Evolutionary conservation across 2,113 vertebrate genomes (phyloP), one percentile per base, ranked within the genome.

Genomic region (Platycercus adscitus): DNA sequence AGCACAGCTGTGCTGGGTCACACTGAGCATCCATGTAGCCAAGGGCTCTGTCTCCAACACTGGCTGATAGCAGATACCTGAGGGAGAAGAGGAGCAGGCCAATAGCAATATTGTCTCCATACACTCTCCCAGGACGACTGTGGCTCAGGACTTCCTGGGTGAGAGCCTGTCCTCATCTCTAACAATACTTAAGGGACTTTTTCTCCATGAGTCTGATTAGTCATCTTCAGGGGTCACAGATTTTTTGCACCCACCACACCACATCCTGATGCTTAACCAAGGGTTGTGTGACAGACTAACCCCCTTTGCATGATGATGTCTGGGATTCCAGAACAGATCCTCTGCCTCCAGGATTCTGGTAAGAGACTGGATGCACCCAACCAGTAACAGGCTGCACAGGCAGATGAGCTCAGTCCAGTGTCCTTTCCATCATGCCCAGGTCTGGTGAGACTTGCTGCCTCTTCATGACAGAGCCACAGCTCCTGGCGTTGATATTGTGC

Each of bases 1-100:
- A 75, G 76, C 49, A 82, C 77, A 89, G 87, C 50, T 94, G 83
- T 83, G 68, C 64, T 63, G 61, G 60, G 84, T 96, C 93, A 78
- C 92, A 91, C 50, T 3, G 2, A 95, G 69, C 77, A 86, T 52
- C 55, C 37, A 50, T n/a, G 37, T 71, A 87, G 91, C 78, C 77
- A 89, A 94, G 55, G 1, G 2, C 43, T 81, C 49, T 41, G 21
- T 78, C 37, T 91, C 69, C 61, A 81, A 1, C 1, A 1, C 72
- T 58, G 50, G 29, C 64, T 91, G 89, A 92, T 43, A 89, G 39
- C 50, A 70, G 73, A 81, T 64, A 86, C 61, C 56, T 69, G 44
- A 91, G 65, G 46, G 69, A 90, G 43, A 82, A 82, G 24, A 73
- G 53, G 53, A 85, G 55, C 46, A 63, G 35, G 63, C 80, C 79